Percentiles rank a stretch among this genome's conserved stretches.
These are phyloP conservation scores for Zaprionus gabonicus DNA, from an alignment of 1,140 invertebrate genomes.

Conservation along the genomic window DNA sequence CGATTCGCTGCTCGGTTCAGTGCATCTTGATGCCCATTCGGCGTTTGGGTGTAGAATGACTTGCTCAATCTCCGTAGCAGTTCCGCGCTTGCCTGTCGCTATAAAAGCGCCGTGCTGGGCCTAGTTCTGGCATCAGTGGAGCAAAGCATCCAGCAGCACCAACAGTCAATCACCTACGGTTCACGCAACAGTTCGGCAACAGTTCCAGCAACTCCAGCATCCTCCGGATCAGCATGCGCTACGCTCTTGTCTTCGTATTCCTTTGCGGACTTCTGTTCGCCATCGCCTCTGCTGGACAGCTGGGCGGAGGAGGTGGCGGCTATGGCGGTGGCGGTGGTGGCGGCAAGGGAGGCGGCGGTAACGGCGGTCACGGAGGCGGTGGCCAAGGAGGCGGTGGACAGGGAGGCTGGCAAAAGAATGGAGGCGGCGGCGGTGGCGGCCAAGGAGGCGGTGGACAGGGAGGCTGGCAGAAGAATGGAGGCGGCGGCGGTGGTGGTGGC, in stretches of 20 bases:
- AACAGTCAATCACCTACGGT: conserved; percentile 34
- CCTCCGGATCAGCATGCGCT: conserved; percentile 52
- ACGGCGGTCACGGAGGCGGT: conserved; percentile 24
- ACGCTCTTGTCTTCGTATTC: conserved; percentile 59
- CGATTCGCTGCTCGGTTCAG: background rate
- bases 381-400: conserved; percentile 21
- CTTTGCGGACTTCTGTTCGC: conserved; percentile 62
- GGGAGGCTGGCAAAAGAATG: conserved; percentile 44
- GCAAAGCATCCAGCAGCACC: conserved; percentile 55
- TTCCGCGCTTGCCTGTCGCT: conserved; percentile 31
- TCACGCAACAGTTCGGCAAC: conserved; percentile 23
- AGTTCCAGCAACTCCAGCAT: conserved; percentile 23
- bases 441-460: conserved; percentile 31
- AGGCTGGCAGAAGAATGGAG: conserved; percentile 31
- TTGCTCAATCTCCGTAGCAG: conserved; percentile 14
- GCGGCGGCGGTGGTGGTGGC: conserved; percentile 33
- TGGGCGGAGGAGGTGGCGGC: conserved; percentile 54
- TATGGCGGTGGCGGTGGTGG: conserved; percentile 39
- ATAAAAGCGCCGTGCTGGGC: conserved; percentile 58
- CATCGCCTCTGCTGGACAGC: conserved; percentile 55
- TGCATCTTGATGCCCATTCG: conserved; percentile 25
- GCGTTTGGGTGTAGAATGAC: conserved; percentile 26
- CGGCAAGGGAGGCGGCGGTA: conserved; percentile 27
- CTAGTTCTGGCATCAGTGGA: conserved; percentile 61
- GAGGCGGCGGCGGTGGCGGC: conserved; percentile 37